A percentile compares a stretch with the other conserved stretches of the same genome.
phyloP scores from a whole-genome alignment of 2,888 invertebrate species.

The Andrena haemorrhoa region DNA sequence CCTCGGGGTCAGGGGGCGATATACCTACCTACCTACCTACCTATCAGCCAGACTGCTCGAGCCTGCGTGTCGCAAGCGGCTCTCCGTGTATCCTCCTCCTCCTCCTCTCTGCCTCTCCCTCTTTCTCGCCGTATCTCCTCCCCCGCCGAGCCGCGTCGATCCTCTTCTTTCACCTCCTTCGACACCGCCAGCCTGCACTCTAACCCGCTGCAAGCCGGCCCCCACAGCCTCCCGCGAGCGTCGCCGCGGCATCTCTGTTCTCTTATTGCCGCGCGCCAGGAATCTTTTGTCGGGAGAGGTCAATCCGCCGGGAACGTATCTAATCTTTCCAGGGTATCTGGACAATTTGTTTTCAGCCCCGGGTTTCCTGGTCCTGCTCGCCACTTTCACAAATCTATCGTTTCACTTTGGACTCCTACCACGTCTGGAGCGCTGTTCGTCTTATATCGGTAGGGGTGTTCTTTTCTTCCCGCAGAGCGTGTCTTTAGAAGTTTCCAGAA shows the following conservation, averaged over 20 bases:
- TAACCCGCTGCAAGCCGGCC: constrained; percentile 64
- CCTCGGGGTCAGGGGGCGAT: constrained; percentile 80
- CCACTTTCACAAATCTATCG: constrained; percentile 49
- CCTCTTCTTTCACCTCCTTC: constrained; percentile 69
- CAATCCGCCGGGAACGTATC: constrained; percentile 55
- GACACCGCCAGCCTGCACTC: constrained; percentile 65
- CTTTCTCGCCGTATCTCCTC: constrained; percentile 35
- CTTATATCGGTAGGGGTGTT: too few species aligned
- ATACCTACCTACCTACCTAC: constrained; percentile 77
- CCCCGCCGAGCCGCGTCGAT: constrained; percentile 52
- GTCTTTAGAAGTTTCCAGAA: too few species aligned
- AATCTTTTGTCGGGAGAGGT: constrained; percentile 54
- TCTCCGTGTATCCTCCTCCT: constrained; percentile 71
- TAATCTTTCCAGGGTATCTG: constrained; percentile 61
- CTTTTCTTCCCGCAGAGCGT: too few species aligned
- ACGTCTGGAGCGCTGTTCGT: neutral
- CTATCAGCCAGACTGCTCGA: constrained; percentile 65
- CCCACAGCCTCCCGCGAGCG: constrained; percentile 39
- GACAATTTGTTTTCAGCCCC: constrained; percentile 52
- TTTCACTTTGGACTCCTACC: constrained; percentile 14
- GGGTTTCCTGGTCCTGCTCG: constrained; percentile 48
- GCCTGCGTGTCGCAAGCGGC: constrained; percentile 76
- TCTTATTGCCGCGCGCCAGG: constrained; percentile 27
- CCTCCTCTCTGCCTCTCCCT: constrained; percentile 45
- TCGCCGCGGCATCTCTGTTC: constrained; percentile 38